Base-by-base conservation (phyloP, 2,888 invertebrate species). In the Synanthedon formicaeformis region DNA sequence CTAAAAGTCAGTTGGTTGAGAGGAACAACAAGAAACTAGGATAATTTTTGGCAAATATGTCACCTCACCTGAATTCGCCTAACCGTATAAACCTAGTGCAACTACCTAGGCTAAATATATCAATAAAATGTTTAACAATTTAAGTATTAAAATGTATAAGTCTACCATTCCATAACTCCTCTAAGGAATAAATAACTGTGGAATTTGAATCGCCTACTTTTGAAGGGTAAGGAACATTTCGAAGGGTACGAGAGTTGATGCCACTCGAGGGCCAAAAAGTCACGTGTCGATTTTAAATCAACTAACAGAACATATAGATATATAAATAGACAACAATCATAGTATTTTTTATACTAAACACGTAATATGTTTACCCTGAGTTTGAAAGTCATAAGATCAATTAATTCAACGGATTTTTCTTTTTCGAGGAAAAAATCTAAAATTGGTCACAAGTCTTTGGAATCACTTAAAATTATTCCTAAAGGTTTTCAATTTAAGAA, bases 321-420 rank as follows among this genome's bases (percentile, higher is more conserved):
- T 78, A 69, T 67, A 70, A 71, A 67, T 70, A 80, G 71, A 78
- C 69, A 74, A 75, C 75, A 74, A 73, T 71, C 67, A 62, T 60
- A 69, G 40, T 67, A 65, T 23, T 23, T 23, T 23, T 23, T 65
- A 66, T 61, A 68, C 64, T 67, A 71, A 62, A 65, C 51, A 52
- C 61, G 66, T 66, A 75, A 34, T 70, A 66, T 73, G 41, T 77
- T 34, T 85, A 87, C 86, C 86, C 86, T 87, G 86, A 80, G 83
- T 76, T 73, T 72, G 73, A 79, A 71, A 81, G 81, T 85, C 86
- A 86, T 85, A 85, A 85, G 85, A 84, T 80, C 74, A 73, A 67
- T 67, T 67, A 65, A 57, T 57, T 57, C 67, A 71, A 69, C 68
- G 66, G 65, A 70, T 72, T 71, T 68, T 62, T 65, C 64, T 72